These are phyloP conservation scores for Setophaga kirtlandii DNA, from an alignment of 2,113 vertebrate species.

Conservation along the genomic window DNA sequence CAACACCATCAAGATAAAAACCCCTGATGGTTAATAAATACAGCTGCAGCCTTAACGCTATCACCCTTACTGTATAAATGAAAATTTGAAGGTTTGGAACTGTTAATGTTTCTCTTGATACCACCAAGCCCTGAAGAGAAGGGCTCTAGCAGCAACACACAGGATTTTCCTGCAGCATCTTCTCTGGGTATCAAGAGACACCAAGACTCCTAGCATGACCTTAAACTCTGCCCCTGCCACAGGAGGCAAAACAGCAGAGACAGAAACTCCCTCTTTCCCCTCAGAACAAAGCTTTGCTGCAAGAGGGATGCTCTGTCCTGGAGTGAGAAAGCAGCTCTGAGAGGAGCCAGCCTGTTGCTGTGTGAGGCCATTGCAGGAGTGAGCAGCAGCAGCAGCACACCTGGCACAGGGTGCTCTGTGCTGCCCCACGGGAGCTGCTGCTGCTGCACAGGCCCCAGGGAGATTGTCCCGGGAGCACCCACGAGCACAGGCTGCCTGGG, in stretches of 20 bases:
- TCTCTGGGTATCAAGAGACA: not conserved
- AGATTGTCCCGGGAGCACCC: not conserved
- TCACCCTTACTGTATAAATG: not conserved
- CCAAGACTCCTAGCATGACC: not conserved
- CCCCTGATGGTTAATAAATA: not conserved
- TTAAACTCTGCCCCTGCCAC: not conserved
- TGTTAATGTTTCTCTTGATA: not conserved
- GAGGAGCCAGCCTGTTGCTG: not conserved
- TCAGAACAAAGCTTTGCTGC: not conserved
- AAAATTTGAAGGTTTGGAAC: not conserved
- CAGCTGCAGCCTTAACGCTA: not conserved
- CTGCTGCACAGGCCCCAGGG: not conserved
- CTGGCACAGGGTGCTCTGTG: fast-evolving
- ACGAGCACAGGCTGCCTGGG: not conserved
- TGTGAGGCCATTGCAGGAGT: not conserved
- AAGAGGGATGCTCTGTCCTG: not conserved
- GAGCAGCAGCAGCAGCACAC: not conserved
- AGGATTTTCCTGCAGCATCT: not conserved
- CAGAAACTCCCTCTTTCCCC: not conserved
- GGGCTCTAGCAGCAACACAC: fast-evolving
- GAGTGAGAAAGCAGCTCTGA: not conserved
- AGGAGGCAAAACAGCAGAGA: not conserved
- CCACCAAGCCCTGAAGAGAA: not conserved
- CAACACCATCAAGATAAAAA: not conserved
- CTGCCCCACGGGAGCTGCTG: not conserved